Base-by-base conservation (phyloP, 2,797 vertebrate genomes). In the Clarias laeviceps region DNA sequence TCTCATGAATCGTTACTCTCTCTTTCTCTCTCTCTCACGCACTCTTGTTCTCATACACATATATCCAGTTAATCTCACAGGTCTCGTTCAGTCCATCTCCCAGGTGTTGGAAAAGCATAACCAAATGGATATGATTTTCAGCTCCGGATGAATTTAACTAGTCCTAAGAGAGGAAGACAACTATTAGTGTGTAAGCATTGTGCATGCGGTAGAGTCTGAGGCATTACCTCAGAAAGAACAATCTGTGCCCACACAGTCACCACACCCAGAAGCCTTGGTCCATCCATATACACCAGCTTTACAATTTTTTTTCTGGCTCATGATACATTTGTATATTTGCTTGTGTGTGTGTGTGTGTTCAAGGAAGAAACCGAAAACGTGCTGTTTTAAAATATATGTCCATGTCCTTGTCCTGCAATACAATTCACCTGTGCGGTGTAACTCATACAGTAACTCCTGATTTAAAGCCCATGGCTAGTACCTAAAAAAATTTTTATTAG, bases 71-170 rank as follows among this genome's bases (percentile, higher is more conserved):
- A 50, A 50, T 54, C 45, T 56, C 27, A 15, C 15, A 74, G n/a
- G 50, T 74, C 22, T 74, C 54, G 15, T 85, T 82, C 87, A 85
- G 78, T 69, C 83, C 22, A 50, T 84, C 88, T 89, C 91, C 88
- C 88, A 86, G 24, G 83, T 82, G 89, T 91, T 90, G 84, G 94
- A 93, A 93, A 94, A 88, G 7, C 83, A 61, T 84, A 88, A 91
- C 88, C 81, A 82, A 82, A 74, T 45, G 24, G 73, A 84, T 85
- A 88, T 90, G 87, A 85, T 88, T 87, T 88, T 92, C 86, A 22
- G 0, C 72, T 91, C 92, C 93, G 94, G 94, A 94, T 94, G 92
- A 92, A 91, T 86, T 92, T 92, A 90, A 92, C 18, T 8, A 89
- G 69, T 34, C 81, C 66, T 50, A 73, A 82, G 84, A 87, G 84